Percentiles rank a stretch among this genome's conserved stretches.
Conservation (phyloP, 2,888 invertebrate species). For the Elysia crispata region DNA sequence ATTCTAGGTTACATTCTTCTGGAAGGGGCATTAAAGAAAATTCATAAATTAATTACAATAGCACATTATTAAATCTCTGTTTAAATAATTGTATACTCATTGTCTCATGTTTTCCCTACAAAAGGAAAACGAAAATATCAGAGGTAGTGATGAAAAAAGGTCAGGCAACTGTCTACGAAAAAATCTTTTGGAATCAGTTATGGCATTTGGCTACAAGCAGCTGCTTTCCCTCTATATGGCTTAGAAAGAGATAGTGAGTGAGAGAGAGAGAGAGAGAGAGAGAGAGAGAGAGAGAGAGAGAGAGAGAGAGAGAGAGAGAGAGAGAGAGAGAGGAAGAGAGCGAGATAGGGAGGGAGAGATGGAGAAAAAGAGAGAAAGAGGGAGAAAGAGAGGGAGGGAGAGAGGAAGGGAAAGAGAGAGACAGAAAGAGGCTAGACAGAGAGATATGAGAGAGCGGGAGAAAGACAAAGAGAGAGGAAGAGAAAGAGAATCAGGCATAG, state of each 20-base stretch:
- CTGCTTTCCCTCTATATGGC: not conserved
- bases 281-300: constrained; percentile 5
- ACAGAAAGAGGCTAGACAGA: too few relatives aligned
- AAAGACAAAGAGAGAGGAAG: too few relatives aligned
- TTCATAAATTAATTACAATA: too few relatives aligned
- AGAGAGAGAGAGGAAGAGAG: not conserved
- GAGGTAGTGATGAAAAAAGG: not conserved
- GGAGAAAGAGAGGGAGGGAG: too few relatives aligned
- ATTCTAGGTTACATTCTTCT: too few relatives aligned
- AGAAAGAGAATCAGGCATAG: too few relatives aligned
- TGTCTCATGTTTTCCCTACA: too few relatives aligned
- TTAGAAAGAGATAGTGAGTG: not conserved
- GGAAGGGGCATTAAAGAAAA: too few relatives aligned
- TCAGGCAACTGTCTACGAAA: not conserved
- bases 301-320: not conserved
- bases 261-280: constrained; percentile 14
- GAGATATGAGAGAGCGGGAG: too few relatives aligned
- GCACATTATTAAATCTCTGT: too few relatives aligned
- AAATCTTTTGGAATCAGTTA: not conserved
- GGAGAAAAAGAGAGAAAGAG: not conserved
- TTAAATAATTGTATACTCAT: too few relatives aligned
- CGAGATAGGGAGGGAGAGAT: constrained; percentile 17
- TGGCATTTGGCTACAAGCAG: not conserved
- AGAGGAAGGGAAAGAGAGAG: too few relatives aligned
- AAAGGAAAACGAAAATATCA: not conserved